These are phyloP conservation scores for Drosophila acutilabella DNA, from an alignment of 2,888 invertebrate genomes.

Conservation along the genomic window DNA sequence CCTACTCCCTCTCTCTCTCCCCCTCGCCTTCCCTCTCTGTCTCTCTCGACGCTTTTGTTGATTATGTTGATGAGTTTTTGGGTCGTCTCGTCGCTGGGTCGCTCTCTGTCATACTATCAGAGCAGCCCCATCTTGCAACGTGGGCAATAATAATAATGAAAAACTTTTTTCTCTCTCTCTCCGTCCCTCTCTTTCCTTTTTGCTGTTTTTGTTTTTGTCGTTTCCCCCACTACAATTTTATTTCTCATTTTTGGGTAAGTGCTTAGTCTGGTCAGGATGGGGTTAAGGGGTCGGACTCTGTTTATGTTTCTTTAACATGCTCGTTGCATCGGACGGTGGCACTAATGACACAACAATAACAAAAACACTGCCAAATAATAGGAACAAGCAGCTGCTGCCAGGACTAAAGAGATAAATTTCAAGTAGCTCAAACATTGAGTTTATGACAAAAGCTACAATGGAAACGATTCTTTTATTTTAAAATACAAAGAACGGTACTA, in stretches of 20 bases:
- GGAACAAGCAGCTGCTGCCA: constrained; percentile 33
- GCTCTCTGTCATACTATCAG: constrained; percentile 53
- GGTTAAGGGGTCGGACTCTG: constrained; percentile 59
- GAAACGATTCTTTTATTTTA: not conserved
- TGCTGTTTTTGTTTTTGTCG: too few species aligned
- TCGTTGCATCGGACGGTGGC: constrained; percentile 42
- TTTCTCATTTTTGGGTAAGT: constrained; percentile 50
- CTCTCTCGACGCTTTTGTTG: constrained; percentile 44
- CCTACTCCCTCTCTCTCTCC: constrained; percentile 11
- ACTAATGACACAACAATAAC: constrained; percentile 27
- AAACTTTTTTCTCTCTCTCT: constrained; percentile 44
- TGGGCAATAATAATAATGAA: constrained; percentile 78
- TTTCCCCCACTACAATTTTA: constrained; percentile 1
- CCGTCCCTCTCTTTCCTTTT: constrained; percentile 5
- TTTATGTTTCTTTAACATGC: constrained; percentile 70
- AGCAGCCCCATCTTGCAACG: constrained; percentile 67
- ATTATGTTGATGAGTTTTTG: constrained; percentile 77
- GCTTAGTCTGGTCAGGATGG: constrained; percentile 39
- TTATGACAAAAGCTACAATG: not conserved
- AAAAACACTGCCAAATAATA: constrained; percentile 8
- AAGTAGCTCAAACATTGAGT: not conserved
- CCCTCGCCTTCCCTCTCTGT: not conserved
- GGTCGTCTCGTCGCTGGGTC: constrained; percentile 41
- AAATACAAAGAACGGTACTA: not conserved
- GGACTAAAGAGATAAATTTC: constrained; percentile 18